Evolutionary conservation across 1,140 invertebrate species (phyloP).

Genomic region (Penaeus japonicus): DNA sequence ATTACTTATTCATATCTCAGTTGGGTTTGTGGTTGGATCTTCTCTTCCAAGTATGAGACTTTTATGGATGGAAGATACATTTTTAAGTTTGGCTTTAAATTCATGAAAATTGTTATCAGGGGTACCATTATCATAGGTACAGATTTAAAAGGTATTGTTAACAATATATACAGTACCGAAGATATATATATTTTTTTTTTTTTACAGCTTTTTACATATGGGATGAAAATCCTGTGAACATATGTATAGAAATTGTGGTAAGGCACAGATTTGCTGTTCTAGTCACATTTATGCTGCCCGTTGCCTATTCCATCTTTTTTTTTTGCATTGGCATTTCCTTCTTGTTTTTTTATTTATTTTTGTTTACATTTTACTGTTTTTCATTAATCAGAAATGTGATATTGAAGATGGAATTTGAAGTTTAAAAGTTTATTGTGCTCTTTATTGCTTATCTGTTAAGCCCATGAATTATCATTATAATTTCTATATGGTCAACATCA

Average conservation of each 20-base stretch:
- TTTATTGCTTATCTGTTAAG: constrained; percentile 11
- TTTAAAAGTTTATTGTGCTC: constrained; percentile 20
- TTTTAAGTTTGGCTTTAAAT: too few species aligned
- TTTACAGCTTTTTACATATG: too few species aligned
- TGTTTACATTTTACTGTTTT: neutral
- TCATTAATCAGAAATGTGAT: constrained; percentile 18
- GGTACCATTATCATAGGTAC: too few species aligned
- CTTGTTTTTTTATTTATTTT: neutral
- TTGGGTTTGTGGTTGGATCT: too few species aligned
- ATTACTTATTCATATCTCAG: too few species aligned
- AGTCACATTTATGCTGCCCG: constrained; percentile 36
- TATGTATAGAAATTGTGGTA: neutral
- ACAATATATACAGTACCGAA: too few species aligned
- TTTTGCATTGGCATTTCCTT: constrained; percentile 23
- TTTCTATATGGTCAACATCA: constrained; percentile 13
- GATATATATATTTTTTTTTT: too few species aligned
- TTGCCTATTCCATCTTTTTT: constrained; percentile 38
- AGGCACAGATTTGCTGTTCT: constrained; percentile 44
- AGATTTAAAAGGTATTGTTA: too few species aligned
- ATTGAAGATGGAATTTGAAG: constrained; percentile 31
- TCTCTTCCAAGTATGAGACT: too few species aligned
- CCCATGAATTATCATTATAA: neutral
- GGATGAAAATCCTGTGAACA: too few species aligned
- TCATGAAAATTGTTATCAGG: too few species aligned
- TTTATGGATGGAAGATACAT: too few species aligned